A percentile compares a stretch with the other conserved stretches of the same genome.
Conservation (phyloP, 2,113 vertebrate genomes). For the Peucedramus taeniatus region DNA sequence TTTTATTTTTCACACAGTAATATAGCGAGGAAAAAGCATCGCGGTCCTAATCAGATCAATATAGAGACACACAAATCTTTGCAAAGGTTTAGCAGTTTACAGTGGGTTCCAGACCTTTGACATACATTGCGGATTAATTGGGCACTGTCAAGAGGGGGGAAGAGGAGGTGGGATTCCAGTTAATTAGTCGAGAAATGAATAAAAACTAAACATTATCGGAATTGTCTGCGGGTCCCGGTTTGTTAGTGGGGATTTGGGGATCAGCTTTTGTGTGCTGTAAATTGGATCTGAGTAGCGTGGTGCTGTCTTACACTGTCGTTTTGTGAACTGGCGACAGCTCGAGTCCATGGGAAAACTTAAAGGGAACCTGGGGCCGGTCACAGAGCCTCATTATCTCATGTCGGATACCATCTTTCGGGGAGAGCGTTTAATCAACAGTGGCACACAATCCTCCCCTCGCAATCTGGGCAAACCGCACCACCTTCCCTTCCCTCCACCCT, state of each 20-base stretch:
- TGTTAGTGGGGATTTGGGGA: slow-evolving; percentile 87
- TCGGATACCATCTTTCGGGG: slow-evolving; percentile 80
- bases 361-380: slow-evolving; percentile 78
- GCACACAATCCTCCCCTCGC: not conserved
- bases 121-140: slow-evolving; percentile 89
- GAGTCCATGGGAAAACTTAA: slow-evolving; percentile 84
- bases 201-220: slow-evolving; percentile 85
- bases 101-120: slow-evolving; percentile 83
- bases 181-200: slow-evolving; percentile 94
- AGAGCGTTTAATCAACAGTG: slow-evolving; percentile 73
- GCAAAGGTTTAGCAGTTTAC: slow-evolving; percentile 78
- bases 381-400: slow-evolving; percentile 89
- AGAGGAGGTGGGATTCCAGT: slow-evolving; percentile 85
- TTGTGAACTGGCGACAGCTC: slow-evolving; percentile 87
- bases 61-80: slow-evolving; percentile 80
- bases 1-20: slow-evolving; percentile 65
- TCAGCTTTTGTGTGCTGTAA: slow-evolving; percentile 92
- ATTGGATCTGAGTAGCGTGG: slow-evolving; percentile 90
- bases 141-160: slow-evolving; percentile 81
- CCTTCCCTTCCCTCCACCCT: not conserved
- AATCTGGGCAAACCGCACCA: slow-evolving; percentile 27
- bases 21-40: not conserved
- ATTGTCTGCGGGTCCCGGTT: slow-evolving; percentile 81
- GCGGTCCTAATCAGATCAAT: slow-evolving; percentile 88
- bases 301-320: slow-evolving; percentile 85